Evolutionary conservation across 2,888 invertebrate species (phyloP), one percentile per base, ranked within the genome.

Genomic region (Cerastis leucographa): DNA sequence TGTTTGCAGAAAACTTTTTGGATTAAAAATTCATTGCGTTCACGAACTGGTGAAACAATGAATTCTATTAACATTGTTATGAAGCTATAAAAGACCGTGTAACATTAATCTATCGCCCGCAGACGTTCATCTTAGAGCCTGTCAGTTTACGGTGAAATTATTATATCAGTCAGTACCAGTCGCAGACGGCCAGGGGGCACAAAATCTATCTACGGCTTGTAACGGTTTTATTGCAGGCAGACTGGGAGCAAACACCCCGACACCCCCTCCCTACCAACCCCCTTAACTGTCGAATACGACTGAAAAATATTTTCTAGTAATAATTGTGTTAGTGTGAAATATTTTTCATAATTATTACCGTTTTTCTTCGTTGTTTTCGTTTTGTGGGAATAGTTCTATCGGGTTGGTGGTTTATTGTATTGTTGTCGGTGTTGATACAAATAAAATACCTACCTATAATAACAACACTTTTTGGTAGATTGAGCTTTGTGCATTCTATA

Each of bases 211-310:
- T 88, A 89, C 89, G 86, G 85, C 85, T 89, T 89, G 87, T 89
- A 88, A 89, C 85, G 86, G 89, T 88, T 92, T 91, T 92, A 92
- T 89, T 90, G 88, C 89, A 87, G 84, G 85, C 87, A 88, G 87
- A 87, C 89, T 75, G 85, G 80, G 85, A 82, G 87, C 89, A 89
- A 90, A 89, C 88, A 87, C 87, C 88, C 86, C 84, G 42, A 22
- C 70, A 61, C 81, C 75, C 81, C 51, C 44, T 62, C 80, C 46
- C 80, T 17, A 35, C 29, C 62, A 19, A 69, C 68, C 74, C 81
- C 71, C 83, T 62, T n/a, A 6, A 66, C 75, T 75, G 78, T 76
- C 83, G 81, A 87, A 86, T 84, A 84, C 83, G 84, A 85, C 79
- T 88, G 84, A 85, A 84, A 88, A 91, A 90, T 88, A 88, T 90